Conservation (phyloP, 2,797 vertebrate genomes). For the Brachyalestes nurse region DNA sequence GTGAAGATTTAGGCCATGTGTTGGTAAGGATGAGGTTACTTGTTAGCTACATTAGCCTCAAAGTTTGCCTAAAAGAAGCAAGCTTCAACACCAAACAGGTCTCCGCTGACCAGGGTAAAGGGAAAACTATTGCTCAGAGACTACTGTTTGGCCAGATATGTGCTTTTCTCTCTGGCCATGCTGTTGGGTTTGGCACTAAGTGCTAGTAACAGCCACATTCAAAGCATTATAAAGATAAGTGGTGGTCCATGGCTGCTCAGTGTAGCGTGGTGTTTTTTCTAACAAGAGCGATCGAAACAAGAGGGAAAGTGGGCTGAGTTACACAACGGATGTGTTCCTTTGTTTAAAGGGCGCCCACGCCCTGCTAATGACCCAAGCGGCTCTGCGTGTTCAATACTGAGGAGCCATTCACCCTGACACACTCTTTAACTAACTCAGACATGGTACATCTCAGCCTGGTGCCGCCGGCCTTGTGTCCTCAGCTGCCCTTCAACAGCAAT, state of each 20-base stretch:
- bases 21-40: not conserved
- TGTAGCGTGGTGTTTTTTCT: not conserved
- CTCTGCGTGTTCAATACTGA: slow-evolving; percentile 22
- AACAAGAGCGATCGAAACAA: slow-evolving; percentile 4
- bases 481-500: not conserved
- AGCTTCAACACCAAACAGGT: not conserved
- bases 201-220: not conserved
- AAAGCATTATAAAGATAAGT: not conserved
- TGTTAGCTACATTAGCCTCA: not conserved
- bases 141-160: not conserved
- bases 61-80: not conserved
- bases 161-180: not conserved
- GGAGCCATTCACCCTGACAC: slow-evolving; percentile 15
- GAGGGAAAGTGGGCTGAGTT: slow-evolving; percentile 27
- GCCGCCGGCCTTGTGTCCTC: not conserved
- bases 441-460: not conserved
- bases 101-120: not conserved
- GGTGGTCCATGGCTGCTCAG: not conserved
- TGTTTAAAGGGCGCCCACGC: slow-evolving; percentile 30
- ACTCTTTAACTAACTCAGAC: slow-evolving; percentile 26
- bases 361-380: slow-evolving; percentile 32
- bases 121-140: not conserved
- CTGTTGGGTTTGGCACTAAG: not conserved
- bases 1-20: no score
- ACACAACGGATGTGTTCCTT: slow-evolving; percentile 30